Evolutionary conservation across 2,113 vertebrate species (phyloP), one percentile per base, ranked within the genome.

Genomic region (Equus quagga): DNA sequence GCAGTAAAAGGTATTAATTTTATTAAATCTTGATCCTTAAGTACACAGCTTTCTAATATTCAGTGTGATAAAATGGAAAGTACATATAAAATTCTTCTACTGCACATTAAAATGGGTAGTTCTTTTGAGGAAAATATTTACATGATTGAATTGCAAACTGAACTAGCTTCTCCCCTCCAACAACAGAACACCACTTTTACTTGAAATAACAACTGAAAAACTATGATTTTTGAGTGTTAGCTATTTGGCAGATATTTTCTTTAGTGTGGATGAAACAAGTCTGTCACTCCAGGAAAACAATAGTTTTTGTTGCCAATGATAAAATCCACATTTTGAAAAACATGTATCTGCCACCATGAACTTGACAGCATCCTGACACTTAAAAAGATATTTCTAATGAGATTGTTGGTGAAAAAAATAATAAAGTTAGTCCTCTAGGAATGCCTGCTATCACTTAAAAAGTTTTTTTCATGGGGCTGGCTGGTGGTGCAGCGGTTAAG

Each of bases 261-360:
- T 75, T 26, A 94, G 41, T 89, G 33, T 23, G 21, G 89, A 56
- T 56, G 36, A 82, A 82, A 67, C 17, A 24, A 72, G 58, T 28
- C 28, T 12, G 0, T 86, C 82, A 78, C 73, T 58, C 58, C 15
- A 1, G 15, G 13, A 75, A 95, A 78, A 95, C 9, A 65, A 60
- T 7, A 3, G 19, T 12, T 58, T n/a, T 91, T 84, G 33, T 64
- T 84, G 51, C 18, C 54, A 41, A 19, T 64, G 54, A 72, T 75
- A 64, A 94, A 89, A 56, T 89, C 54, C 36, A 73, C 78, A 82
- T 62, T 76, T 79, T 70, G 62, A 78, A 95, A 86, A 78, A 69
- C 13, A 51, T 70, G 2, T 19, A 33, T 70, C 70, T 79, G 51
- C 51, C 33, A 85, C 41, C 51, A 60, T 6, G 33, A 91, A 69